phyloP scores from a whole-genome alignment of 2,888 invertebrate species.

The Coleophora flavipennella region DNA sequence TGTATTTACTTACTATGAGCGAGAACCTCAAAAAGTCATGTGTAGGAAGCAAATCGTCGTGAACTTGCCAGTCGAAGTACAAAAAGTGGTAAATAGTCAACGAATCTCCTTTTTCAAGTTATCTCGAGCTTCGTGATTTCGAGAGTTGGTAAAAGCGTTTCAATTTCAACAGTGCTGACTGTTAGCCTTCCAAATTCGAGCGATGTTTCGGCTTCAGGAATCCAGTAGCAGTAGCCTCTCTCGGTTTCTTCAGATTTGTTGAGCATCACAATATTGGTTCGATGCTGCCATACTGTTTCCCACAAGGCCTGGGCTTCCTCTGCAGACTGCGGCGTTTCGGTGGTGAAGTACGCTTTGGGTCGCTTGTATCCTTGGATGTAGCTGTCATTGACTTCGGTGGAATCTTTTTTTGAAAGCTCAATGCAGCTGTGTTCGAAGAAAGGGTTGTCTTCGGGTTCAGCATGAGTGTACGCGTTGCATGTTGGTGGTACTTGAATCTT shows the following conservation, averaged over 20 bases:
- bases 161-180: not conserved
- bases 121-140: not conserved
- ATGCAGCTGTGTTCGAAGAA: not conserved
- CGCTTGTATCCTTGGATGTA: not conserved
- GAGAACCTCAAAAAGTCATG: not conserved
- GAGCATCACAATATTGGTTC: conserved; percentile 1
- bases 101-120: not conserved
- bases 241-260: not conserved
- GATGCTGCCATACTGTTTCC: not conserved
- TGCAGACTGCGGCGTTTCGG: not conserved
- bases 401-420: not conserved
- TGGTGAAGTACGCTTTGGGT: not conserved
- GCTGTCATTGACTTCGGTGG: not conserved
- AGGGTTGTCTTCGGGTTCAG: not conserved
- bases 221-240: conserved; percentile 1
- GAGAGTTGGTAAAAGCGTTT: not conserved
- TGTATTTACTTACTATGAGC: not conserved
- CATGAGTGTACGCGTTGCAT: not conserved
- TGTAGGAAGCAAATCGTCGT: not conserved
- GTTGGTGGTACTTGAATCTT: not conserved
- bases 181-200: not conserved
- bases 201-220: not conserved
- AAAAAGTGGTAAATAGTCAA: not conserved
- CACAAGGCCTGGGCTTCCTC: not conserved
- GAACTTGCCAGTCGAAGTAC: not conserved